Conservation (phyloP, 2,888 invertebrate species). For the Odontocolon sp. region DNA sequence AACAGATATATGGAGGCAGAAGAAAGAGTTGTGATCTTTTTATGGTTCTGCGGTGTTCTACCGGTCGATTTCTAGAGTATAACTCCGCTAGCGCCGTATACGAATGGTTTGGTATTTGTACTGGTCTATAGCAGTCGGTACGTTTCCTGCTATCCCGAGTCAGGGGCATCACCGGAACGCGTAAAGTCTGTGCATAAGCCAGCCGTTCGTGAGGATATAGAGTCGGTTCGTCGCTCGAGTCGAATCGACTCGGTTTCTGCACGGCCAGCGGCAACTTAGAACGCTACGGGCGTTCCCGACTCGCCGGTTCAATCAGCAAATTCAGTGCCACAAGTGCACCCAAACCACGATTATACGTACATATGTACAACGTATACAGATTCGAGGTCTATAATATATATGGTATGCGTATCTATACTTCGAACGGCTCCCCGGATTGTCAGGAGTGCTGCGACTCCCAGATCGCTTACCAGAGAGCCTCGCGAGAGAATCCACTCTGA, state of each 20-base stretch:
- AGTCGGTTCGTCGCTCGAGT: too few species aligned
- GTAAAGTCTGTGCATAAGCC: slow-evolving; percentile 55
- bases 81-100: not conserved
- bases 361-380: not conserved
- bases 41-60: not conserved
- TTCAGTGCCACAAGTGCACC: slow-evolving; percentile 44
- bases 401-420: slow-evolving; percentile 9
- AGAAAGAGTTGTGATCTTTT: slow-evolving; percentile 1
- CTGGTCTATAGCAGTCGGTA: not conserved
- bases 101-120: not conserved
- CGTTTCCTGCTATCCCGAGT: not conserved
- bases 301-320: slow-evolving; percentile 64
- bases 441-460: slow-evolving; percentile 10
- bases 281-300: too few species aligned
- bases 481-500: slow-evolving; percentile 60
- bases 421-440: slow-evolving; percentile 43
- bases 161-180: slow-evolving; percentile 55
- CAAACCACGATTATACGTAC: not conserved
- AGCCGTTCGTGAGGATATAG: slow-evolving; percentile 4
- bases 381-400: not conserved
- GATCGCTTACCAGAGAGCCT: slow-evolving; percentile 55
- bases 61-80: not conserved
- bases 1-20: not conserved
- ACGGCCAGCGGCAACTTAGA: slow-evolving; percentile 33
- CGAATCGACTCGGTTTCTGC: slow-evolving; percentile 8